Base-by-base conservation (phyloP, 2,888 invertebrate species). In the Zygothrica quintamaculata region DNA sequence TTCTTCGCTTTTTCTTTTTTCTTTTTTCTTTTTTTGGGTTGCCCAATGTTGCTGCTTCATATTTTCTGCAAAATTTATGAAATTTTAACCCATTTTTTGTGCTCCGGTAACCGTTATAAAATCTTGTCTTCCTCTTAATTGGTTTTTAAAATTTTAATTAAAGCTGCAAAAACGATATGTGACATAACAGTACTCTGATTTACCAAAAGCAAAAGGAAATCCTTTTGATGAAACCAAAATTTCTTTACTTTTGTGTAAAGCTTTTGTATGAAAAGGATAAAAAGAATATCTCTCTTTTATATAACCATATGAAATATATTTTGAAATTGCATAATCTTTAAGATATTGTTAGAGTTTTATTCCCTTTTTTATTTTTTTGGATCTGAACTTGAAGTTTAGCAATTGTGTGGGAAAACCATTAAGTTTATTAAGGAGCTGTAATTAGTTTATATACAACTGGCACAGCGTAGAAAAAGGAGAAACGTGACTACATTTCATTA, bases 371-470 rank as follows among this genome's bases (percentile, higher is more conserved):
- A n/a, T n/a, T n/a, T 67, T 78, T 70, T 66, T 79, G 64, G 59
- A 42, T 34, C 26, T 36, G 50, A 37, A 36, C 40, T 39, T 15
- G 7, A 22, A 22, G 5, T 22, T 22, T 22, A 9, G 9, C 9
- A 9, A 3, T 1, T 37, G 16, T 42, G 34, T 15, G 51, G 9
- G 48, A 64, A 64, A 69, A 62, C 84, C 84, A 81, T 81, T 82
- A 84, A 66, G 70, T 81, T 77, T 84, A 81, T 82, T 82, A 82
- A 78, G 78, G 52, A 50, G 61, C 76, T 74, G 78, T 81, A 81
- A 82, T 82, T 82, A 81, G 75, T 73, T 73, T 72, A 69, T 67
- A 44, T 15, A 44, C 13, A 44, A 37, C 18, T 22, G 18, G 3
- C 5, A 7, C 18, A 13, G 9, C 44, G 34, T 56, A 58, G 18